A percentile compares a stretch with the other conserved stretches of the same genome.
Evolutionary conservation across 2,113 vertebrate species (phyloP).

Genomic region (Romanogobio albipinnatus): DNA sequence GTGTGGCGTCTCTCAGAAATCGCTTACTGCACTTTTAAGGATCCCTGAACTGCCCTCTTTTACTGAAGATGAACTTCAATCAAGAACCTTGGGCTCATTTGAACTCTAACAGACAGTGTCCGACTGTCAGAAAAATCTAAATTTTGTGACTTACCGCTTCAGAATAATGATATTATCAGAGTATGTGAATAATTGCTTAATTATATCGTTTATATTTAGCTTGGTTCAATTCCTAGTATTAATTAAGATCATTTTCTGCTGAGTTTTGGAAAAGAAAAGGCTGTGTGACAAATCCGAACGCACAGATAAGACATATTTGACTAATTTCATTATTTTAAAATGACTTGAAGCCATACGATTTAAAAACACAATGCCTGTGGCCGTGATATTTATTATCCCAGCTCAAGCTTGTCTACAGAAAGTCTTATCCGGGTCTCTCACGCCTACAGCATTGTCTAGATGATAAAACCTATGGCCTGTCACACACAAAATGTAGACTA

Average conservation of each 20-base stretch:
- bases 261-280: neutral
- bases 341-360: neutral
- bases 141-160: neutral
- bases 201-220: conserved; percentile 7
- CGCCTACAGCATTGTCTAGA: conserved; percentile 18
- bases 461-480: conserved; percentile 12
- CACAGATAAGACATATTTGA: conserved; percentile 3
- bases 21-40: too few relatives aligned
- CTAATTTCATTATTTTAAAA: conserved; percentile 25
- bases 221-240: neutral
- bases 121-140: too few relatives aligned
- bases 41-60: too few relatives aligned
- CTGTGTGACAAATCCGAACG: neutral
- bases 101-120: too few relatives aligned
- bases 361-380: neutral
- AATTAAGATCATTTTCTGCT: conserved; percentile 9
- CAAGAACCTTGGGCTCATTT: too few relatives aligned
- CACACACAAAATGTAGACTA: conserved; percentile 6
- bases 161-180: neutral
- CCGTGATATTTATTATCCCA: neutral
- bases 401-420: neutral
- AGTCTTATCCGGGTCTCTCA: conserved; percentile 7
- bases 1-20: too few relatives aligned
- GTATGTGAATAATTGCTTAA: neutral
- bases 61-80: too few relatives aligned